phyloP scores from a whole-genome alignment of 2,113 vertebrate species.

The Collichthys lucidus region DNA sequence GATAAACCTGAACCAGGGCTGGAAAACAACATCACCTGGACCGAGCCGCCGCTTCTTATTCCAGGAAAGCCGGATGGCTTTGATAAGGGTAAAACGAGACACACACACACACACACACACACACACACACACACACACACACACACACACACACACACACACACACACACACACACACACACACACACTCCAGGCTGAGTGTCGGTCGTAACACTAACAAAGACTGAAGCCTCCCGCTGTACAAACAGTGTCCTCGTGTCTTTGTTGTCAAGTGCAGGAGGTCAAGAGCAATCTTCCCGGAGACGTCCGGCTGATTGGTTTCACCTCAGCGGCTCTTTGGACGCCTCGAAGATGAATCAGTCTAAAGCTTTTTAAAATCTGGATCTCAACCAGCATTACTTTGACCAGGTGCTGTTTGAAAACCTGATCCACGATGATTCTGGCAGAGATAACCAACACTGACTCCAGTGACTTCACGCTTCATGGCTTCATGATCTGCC shows the following conservation, averaged over 20 bases:
- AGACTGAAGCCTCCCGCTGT: neutral
- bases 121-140: conserved; percentile 8
- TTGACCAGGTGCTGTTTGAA: too few relatives aligned
- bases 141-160: neutral
- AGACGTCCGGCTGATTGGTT: conserved; percentile 27
- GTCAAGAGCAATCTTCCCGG: conserved; percentile 11
- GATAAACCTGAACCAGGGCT: neutral
- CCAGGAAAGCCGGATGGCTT: neutral
- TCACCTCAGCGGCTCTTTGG: neutral
- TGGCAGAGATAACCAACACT: too few relatives aligned
- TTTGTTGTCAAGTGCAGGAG: conserved; percentile 7
- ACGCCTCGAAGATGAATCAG: neutral
- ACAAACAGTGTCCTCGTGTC: neutral
- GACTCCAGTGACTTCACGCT: too few relatives aligned
- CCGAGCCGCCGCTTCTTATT: neutral
- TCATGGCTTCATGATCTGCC: too few relatives aligned
- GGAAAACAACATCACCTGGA: neutral
- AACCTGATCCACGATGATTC: too few relatives aligned
- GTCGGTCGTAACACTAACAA: neutral
- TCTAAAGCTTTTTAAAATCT: neutral
- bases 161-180: conserved; percentile 4
- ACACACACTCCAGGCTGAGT: neutral
- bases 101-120: neutral
- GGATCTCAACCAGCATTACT: neutral
- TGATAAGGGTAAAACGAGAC: neutral